Conservation (phyloP, 2,888 invertebrate genomes). For the Chaetogeoica ovagalla region DNA sequence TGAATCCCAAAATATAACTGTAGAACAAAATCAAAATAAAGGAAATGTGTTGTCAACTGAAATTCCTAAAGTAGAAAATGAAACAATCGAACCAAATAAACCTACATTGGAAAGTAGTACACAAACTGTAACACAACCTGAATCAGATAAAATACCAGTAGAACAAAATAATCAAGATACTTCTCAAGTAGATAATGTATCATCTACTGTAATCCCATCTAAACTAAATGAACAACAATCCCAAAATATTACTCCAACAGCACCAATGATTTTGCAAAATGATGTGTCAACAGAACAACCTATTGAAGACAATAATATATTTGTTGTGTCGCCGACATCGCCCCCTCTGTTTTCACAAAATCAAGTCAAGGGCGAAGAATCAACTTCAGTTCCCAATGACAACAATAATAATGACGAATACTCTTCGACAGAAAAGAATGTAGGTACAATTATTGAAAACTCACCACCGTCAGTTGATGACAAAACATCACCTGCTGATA, state of each 20-base stretch:
- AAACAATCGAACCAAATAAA: not conserved
- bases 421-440: slow-evolving; percentile 16
- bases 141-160: not conserved
- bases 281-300: slow-evolving; percentile 34
- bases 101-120: not conserved
- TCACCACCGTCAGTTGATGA: slow-evolving; percentile 10
- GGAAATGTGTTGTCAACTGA: slow-evolving; percentile 1
- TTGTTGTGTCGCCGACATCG: slow-evolving; percentile 13
- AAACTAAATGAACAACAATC: not conserved
- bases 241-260: not conserved
- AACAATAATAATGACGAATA: slow-evolving; percentile 1
- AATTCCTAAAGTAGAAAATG: not conserved
- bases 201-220: not conserved
- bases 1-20: not conserved
- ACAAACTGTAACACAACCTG: not conserved
- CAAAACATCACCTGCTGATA: not conserved
- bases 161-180: not conserved
- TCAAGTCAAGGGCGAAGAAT: slow-evolving; percentile 36
- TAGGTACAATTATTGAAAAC: not conserved
- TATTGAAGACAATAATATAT: slow-evolving; percentile 14
- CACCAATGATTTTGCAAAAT: not conserved
- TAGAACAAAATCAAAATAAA: not conserved
- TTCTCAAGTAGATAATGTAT: not conserved
- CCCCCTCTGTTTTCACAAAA: slow-evolving; percentile 13
- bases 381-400: not conserved